Evolutionary conservation across 2,113 vertebrate genomes (phyloP), one percentile per base, ranked within the genome.

Genomic region (Cyanistes caeruleus): DNA sequence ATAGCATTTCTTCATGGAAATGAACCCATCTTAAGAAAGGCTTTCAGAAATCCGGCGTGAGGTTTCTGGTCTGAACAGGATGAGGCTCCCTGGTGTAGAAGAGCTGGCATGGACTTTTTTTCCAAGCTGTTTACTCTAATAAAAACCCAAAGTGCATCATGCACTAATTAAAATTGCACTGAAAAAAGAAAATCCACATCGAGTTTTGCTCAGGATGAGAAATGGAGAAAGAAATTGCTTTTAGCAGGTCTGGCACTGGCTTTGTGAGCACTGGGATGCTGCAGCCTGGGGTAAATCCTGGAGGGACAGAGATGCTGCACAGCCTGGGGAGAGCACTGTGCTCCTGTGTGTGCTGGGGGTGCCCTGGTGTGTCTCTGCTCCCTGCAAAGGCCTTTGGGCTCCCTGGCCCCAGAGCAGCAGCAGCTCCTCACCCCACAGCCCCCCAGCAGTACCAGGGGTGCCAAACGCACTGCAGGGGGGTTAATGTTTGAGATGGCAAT

Each of bases 91-190:
- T 90, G 93, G 94, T 89, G 95, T 68, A 46, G 87, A 65, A 52
- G 91, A 93, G 72, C 87, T 91, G 77, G 75, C 72, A 37, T 5
- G 28, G 58, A 25, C 87, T 70, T 51, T 43, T 90, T 94, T 91
- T 85, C 79, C 95, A 93, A 94, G 93, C 92, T 93, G 90, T 94
- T 93, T 91, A 39, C 15, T 44, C 87, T 93, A 90, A 81, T 96
- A 93, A 94, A 96, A 96, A 70, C 52, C 59, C 73, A 37, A 63
- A 93, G 75, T 30, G 85, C 90, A 90, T 86, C 85, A 67, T 11
- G 44, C 56, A 13, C 80, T 95, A 92, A 97, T 96, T 96, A 96
- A 96, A 97, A 92, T 83, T 56, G 83, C 51, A 53, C 68, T 41
- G 53, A 60, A 87, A 89, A 91, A 74, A 60, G 83, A 83, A 93